Evolutionary conservation across 2,888 invertebrate genomes (phyloP), one percentile per base, ranked within the genome.

Genomic region (Opisthograptis luteolata): DNA sequence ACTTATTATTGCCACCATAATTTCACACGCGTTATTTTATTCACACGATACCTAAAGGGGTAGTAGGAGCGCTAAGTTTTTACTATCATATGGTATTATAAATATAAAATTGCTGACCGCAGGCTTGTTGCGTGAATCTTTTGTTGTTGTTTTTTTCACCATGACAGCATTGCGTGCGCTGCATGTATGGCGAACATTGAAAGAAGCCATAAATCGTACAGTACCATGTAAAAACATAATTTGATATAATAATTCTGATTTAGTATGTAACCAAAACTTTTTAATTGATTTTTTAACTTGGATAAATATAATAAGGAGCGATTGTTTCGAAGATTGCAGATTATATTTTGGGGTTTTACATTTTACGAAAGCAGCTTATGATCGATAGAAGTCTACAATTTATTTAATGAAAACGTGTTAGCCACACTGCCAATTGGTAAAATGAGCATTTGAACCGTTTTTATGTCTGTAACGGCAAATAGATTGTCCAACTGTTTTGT

Each of bases 81-180:
- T 70, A 66, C 74, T 77, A 73, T 68, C 66, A 68, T 73, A 68
- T 65, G 67, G 66, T 68, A 79, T 77, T 78, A 78, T 76, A 74
- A 76, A 80, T 76, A 80, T 78, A 75, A 79, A 76, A 80, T 75
- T 67, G 78, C 76, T 70, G 69, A 79, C 80, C 79, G 78, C 80
- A 72, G 76, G 77, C 73, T 70, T 77, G 75, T 77, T 71, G 69
- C 64, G 62, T 60, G 55, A 59, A 40, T 44, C 65, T 67, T 76
- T 74, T 73, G 67, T 70, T 76, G 68, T 71, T 69, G 67, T 70
- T 76, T 69, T 71, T 69, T 71, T 58, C 67, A 52, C 59, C 71
- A 65, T 70, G 73, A 71, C 73, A 73, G 71, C 68, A 62, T 81
- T 75, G 83, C 83, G 82, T 84, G 82, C 68, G 70, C 64, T 59